Conservation (phyloP, 2,113 vertebrate species). For the Gavia stellata region DNA sequence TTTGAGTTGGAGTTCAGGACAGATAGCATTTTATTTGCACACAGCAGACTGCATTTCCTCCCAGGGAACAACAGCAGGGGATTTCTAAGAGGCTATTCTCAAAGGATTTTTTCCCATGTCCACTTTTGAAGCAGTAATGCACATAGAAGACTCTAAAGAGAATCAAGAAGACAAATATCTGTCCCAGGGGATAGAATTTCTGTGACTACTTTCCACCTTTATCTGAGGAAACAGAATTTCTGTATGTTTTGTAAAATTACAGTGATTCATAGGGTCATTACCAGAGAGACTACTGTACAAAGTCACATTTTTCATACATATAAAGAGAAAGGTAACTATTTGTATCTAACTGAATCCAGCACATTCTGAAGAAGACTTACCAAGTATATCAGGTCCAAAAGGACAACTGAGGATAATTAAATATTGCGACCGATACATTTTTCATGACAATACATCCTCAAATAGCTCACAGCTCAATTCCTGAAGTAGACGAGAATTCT, state of each 20-base stretch:
- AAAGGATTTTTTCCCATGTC: background rate
- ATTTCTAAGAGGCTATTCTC: background rate
- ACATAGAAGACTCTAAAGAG: background rate
- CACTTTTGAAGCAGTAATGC: background rate
- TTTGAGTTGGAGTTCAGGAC: background rate
- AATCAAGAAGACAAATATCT: background rate
- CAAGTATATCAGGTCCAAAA: background rate
- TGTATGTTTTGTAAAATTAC: background rate
- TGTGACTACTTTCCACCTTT: background rate
- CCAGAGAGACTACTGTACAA: background rate
- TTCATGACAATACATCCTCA: background rate
- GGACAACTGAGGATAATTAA: background rate
- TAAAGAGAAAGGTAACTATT: background rate
- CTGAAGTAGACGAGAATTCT: background rate
- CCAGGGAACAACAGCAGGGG: background rate
- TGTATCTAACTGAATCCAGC: background rate
- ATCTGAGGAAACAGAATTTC: background rate
- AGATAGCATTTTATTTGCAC: background rate
- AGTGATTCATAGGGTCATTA: background rate
- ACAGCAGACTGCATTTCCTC: background rate
- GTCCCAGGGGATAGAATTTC: background rate
- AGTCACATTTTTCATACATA: background rate
- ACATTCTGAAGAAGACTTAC: background rate
- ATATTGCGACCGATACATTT: background rate
- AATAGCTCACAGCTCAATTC: background rate